Evolutionary conservation across 1,140 invertebrate genomes (phyloP), one percentile per base, ranked within the genome.

Genomic region (Magallana ariakensis): DNA sequence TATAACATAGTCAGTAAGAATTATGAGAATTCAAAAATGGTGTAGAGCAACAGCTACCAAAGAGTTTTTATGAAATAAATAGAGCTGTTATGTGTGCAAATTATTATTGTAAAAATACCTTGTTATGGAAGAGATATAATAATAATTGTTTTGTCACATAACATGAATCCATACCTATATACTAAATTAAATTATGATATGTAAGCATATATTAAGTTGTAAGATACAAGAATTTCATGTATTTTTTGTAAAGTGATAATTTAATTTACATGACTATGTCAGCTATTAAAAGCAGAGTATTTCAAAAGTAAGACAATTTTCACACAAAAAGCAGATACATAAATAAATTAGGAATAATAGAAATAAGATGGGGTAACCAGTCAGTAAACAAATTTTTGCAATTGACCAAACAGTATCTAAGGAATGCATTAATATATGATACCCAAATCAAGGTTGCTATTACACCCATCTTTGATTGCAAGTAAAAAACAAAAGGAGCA

Each of bases 241-340:
- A 19, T 19, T n/a, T n/a, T 62, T 16, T 62, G 58, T 62, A 62
- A 62, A 15, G 15, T 60, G 58, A 15, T 60, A 16, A 60, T 62
- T 62, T n/a, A n/a, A n/a, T n/a, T 62, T 62, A 62, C 58, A 15
- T 62, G 11, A 16, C 15, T 62, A 62, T 62, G 16, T 16, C 11
- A 16, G 58, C 33, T 46, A 46, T 46, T 62, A 62, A 62, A 62
- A 16, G 8, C 58, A 62, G 58, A 62, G 58, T 62, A 62, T 62
- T 62, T 62, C 11, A 62, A 62, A 62, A 16, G 58, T 15, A 62
- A 62, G 58, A 62, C 58, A 62, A 16, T 62, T 62, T 62, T 62
- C 58, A 62, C 58, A 62, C 58, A 62, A 15, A 62, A 62, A n/a
- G 58, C 58, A 62, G 58, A 62, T 62, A n/a, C 11, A 62, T n/a